Percentiles rank a stretch among this genome's conserved stretches.
Evolutionary conservation across 2,113 vertebrate species (phyloP).

Genomic region (Triplophysa tibetana): DNA sequence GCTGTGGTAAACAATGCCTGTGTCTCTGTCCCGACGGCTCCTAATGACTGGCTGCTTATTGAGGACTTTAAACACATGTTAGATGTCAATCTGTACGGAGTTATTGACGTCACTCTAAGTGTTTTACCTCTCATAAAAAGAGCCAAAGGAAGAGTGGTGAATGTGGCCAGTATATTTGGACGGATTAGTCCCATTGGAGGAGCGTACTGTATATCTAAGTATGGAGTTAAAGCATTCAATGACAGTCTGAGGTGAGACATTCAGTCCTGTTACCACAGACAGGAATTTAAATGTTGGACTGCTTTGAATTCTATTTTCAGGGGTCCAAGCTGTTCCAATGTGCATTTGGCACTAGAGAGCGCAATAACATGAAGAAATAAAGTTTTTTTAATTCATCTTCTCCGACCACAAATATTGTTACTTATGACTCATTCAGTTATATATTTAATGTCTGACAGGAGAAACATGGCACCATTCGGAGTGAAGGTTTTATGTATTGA

Average conservation of each 20-base stretch:
- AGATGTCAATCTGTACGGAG: conserved; percentile 75
- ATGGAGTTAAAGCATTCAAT: conserved; percentile 81
- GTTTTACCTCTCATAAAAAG: conserved; percentile 76
- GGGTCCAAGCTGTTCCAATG: no score
- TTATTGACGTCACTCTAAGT: conserved; percentile 76
- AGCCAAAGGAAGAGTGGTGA: conserved; percentile 77
- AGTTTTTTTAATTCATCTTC: no score
- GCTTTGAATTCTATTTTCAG: no score
- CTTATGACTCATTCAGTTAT: no score
- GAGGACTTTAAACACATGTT: conserved; percentile 76
- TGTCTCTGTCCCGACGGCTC: conserved; percentile 60
- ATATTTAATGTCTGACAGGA: conserved; percentile 62
- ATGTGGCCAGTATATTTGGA: conserved; percentile 78
- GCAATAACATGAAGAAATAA: no score
- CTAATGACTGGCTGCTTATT: conserved; percentile 74
- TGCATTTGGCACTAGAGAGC: no score
- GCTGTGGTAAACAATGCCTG: conserved; percentile 84
- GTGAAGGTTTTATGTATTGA: conserved; percentile 79
- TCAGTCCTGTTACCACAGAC: no score
- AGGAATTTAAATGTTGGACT: no score
- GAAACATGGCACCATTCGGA: conserved; percentile 77
- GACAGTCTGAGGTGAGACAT: conserved; percentile 75
- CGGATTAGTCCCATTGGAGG: conserved; percentile 66
- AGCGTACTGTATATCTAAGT: conserved; percentile 78
- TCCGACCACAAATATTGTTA: no score